Percentiles rank a stretch among this genome's conserved stretches.
Conservation (phyloP, 1,140 invertebrate genomes). For the Oncopodura yosiiana region DNA sequence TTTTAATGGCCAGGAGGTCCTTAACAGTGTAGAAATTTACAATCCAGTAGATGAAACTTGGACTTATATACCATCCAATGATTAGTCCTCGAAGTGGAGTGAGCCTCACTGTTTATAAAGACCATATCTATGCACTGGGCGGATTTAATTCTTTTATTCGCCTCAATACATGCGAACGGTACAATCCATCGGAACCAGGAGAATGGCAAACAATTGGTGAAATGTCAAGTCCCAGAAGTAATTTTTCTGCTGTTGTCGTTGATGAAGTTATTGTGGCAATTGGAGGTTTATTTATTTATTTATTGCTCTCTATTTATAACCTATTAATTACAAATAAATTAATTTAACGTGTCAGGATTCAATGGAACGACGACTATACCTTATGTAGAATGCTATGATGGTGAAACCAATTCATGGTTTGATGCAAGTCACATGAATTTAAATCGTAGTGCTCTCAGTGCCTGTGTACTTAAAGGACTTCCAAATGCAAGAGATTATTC, state of each 20-base stretch:
- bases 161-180: slow-evolving; percentile 55
- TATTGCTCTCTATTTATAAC: slow-evolving; percentile 46
- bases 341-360: slow-evolving; percentile 2
- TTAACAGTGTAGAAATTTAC: slow-evolving; percentile 54
- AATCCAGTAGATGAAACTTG: slow-evolving; percentile 55
- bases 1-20: slow-evolving; percentile 60
- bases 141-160: slow-evolving; percentile 65
- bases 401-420: slow-evolving; percentile 56
- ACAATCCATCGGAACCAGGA: slow-evolving; percentile 52
- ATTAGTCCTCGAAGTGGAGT: slow-evolving; percentile 64
- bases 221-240: slow-evolving; percentile 74
- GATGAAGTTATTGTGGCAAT: slow-evolving; percentile 71
- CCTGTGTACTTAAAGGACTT: slow-evolving; percentile 51
- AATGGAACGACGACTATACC: slow-evolving; percentile 50
- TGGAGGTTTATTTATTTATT: too few relatives aligned
- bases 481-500: slow-evolving; percentile 48
- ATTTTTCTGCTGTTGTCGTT: slow-evolving; percentile 68
- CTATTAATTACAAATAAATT: neutral
- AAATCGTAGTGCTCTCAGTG: slow-evolving; percentile 55
- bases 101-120: slow-evolving; percentile 58
- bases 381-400: slow-evolving; percentile 62
- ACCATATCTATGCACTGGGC: slow-evolving; percentile 59
- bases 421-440: slow-evolving; percentile 58
- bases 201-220: slow-evolving; percentile 58
- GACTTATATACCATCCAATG: slow-evolving; percentile 66